These are phyloP conservation scores for Harpalus rufipes DNA, from an alignment of 2,888 invertebrate species.

Conservation along the genomic window DNA sequence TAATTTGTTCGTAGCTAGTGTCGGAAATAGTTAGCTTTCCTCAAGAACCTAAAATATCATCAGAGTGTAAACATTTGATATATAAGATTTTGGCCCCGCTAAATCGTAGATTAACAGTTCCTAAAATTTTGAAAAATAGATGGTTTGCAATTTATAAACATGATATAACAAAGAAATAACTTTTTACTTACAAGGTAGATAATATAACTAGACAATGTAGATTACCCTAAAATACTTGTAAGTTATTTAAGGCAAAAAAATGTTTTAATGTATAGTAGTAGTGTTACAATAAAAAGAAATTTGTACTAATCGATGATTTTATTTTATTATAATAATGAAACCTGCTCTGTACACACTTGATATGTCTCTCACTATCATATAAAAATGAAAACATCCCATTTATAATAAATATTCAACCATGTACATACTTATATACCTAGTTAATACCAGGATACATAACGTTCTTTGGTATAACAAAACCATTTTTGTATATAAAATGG, in stretches of 20 bases:
- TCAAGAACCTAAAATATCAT: constrained; percentile 82
- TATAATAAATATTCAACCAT: constrained; percentile 65
- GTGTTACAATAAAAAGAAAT: constrained; percentile 26
- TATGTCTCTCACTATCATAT: constrained; percentile 67
- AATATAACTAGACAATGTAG: too few species aligned
- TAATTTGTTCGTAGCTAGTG: constrained; percentile 81
- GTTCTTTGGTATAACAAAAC: constrained; percentile 66
- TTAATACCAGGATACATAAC: constrained; percentile 59
- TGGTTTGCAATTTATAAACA: constrained; percentile 77
- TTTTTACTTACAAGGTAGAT: too few species aligned
- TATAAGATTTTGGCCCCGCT: constrained; percentile 85
- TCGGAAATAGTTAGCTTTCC: constrained; percentile 85
- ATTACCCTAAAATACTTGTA: too few species aligned
- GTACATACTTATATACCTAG: constrained; percentile 60
- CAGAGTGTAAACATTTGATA: constrained; percentile 84
- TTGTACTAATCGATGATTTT: constrained; percentile 56
- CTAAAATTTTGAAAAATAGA: constrained; percentile 83
- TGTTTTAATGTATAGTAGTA: not conserved
- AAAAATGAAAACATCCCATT: constrained; percentile 66
- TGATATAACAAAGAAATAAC: too few species aligned
- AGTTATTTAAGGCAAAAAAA: too few species aligned
- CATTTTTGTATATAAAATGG: constrained; percentile 66
- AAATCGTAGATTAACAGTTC: constrained; percentile 82
- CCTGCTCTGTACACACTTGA: constrained; percentile 65
- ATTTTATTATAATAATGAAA: constrained; percentile 65